Evolutionary conservation across 2,113 vertebrate species (phyloP).

Genomic region (Butorides virescens): DNA sequence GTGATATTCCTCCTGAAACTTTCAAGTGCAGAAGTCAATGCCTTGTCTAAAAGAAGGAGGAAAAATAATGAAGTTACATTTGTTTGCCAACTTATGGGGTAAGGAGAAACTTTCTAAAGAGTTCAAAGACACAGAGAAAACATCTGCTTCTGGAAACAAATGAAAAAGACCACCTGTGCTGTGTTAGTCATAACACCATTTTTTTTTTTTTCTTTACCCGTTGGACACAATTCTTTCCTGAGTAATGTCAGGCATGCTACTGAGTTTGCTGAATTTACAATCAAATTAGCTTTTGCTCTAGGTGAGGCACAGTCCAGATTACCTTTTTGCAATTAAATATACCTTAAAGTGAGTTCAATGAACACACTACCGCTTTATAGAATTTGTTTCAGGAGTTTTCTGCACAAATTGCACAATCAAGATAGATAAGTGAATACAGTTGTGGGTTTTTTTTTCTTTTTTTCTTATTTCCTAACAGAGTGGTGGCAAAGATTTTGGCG

Average conservation of each 20-base stretch:
- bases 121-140: not conserved
- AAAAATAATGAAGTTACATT: not conserved
- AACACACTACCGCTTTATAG: not conserved
- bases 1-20: not conserved
- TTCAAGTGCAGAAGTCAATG: not conserved
- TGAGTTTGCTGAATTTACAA: not conserved
- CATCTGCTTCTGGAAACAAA: not conserved
- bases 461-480: not conserved
- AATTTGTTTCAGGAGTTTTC: not conserved
- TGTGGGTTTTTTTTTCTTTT: not conserved
- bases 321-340: not conserved
- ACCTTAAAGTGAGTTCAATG: not conserved
- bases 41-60: not conserved
- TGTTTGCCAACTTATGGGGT: not conserved
- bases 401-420: not conserved
- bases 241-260: not conserved
- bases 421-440: not conserved
- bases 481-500: not conserved
- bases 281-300: not conserved
- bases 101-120: not conserved
- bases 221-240: not conserved
- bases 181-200: not conserved
- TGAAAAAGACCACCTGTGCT: not conserved
- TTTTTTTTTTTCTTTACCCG: not conserved
- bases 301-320: not conserved